Evolutionary conservation across 64 coral and sea anemone species (phyloP), one percentile per base, ranked within the genome.

Genomic region (Trachythela sp.): DNA sequence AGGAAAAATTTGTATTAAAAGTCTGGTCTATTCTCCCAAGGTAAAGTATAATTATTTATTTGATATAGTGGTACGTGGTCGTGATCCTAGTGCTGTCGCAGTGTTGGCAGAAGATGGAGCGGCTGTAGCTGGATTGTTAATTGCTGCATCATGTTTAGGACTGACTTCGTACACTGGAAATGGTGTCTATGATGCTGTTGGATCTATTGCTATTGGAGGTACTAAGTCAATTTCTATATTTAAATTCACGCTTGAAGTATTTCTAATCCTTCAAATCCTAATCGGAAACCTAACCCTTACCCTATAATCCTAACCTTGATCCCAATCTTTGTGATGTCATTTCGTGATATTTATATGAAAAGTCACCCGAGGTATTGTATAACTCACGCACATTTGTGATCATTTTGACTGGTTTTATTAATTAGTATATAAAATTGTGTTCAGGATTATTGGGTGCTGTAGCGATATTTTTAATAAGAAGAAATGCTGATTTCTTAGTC

Each of bases 401-500:
- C n/a, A n/a, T n/a, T n/a, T n/a, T n/a, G n/a, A n/a, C 42, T 45
- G 4, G 42, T 45, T 45, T 11, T 45, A 4, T 6, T 45, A 64
- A 4, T 27, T 5, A 64, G 0, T n/a, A 1, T 0, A n/a, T 26
- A 8, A 34, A 0, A 42, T 37, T 72, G 40, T 84, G 77, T 77
- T 11, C 40, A 98, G 96, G 96, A 48, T 86, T 99, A 35, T 67
- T 99, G 37, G 96, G 93, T 18, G 92, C 96, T 22, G 86, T 93
- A 36, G 96, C 96, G 38, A 88, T 94, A 39, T 99, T 99, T 48
- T 85, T 99, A 36, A 95, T 99, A 84, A 84, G 89, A 58, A 87
- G 96, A 52, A 99, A 99, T 84, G 96, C 96, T 22, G 96, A 99
- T 54, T 99, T 99, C 89, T 88, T 99, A 27, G 94, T 99, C 83